A percentile compares a stretch with the other conserved stretches of the same genome.
phyloP scores from a whole-genome alignment of 2,797 vertebrate species.

The Pipistrellus pygmaeus region DNA sequence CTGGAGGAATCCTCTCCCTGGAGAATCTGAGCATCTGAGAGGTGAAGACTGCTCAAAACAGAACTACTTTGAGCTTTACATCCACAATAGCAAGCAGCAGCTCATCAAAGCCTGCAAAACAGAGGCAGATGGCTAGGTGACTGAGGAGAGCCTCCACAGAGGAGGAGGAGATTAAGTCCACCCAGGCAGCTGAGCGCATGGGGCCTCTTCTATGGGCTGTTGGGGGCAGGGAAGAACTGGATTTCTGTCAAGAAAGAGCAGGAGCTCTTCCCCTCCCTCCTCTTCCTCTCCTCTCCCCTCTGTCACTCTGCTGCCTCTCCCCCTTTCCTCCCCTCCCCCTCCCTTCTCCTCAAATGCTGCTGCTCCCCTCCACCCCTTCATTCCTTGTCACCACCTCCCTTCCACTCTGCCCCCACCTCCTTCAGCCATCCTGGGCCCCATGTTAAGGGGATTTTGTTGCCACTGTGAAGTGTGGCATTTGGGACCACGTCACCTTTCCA shows the following conservation, averaged over 20 bases:
- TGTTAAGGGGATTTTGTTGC: too few species aligned
- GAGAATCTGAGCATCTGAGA: constrained; percentile 96
- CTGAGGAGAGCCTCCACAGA: constrained; percentile 94
- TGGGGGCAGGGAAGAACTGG: constrained; percentile 92
- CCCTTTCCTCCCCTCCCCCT: too few species aligned
- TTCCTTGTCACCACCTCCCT: too few species aligned
- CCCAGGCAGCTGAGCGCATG: constrained; percentile 93
- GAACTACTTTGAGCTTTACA: constrained; percentile 96
- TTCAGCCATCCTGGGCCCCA: too few species aligned
- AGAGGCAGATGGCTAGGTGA: constrained; percentile 92
- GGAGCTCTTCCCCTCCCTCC: constrained; percentile 59
- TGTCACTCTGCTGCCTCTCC: too few species aligned
- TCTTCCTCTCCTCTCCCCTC: too few species aligned
- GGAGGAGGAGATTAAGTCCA: constrained; percentile 96
- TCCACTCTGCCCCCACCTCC: too few species aligned
- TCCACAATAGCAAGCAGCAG: constrained; percentile 94
- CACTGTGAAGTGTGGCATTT: too few species aligned
- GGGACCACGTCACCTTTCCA: too few species aligned
- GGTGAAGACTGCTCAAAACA: constrained; percentile 93
- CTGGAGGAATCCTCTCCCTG: constrained; percentile 93
- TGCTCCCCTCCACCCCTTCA: too few species aligned
- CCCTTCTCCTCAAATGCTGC: too few species aligned
- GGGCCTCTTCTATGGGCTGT: constrained; percentile 95
- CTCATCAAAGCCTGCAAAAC: constrained; percentile 93
- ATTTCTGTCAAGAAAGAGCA: constrained; percentile 93